These are phyloP conservation scores for Podarcis lilfordi DNA, from an alignment of 2,797 vertebrate genomes.

Conservation along the genomic window DNA sequence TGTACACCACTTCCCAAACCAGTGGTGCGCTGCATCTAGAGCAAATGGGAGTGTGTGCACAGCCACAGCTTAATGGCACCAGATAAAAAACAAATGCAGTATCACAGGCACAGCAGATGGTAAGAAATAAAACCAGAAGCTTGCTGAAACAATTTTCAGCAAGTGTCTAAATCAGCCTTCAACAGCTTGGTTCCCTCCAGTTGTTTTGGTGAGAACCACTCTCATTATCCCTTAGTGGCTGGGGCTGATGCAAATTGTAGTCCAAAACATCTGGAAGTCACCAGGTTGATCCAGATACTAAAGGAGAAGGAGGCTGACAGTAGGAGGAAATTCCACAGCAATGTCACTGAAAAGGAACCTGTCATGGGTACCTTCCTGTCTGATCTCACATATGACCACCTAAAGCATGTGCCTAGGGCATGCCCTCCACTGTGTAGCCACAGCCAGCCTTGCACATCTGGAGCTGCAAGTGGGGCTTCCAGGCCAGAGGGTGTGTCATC, in stretches of 20 bases:
- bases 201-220: too few species aligned
- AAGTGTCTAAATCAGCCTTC: neutral
- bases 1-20: too few species aligned
- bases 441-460: neutral
- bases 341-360: neutral
- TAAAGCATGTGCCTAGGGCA: neutral
- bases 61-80: neutral
- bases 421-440: neutral
- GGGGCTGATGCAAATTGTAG: too few species aligned
- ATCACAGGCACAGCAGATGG: neutral
- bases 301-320: neutral
- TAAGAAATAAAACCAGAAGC: neutral
- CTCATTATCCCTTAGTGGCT: too few species aligned
- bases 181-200: too few species aligned
- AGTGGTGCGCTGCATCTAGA: too few species aligned
- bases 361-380: too few species aligned
- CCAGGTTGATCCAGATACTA: too few species aligned
- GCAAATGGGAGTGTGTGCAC: too few species aligned
- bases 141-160: neutral
- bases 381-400: neutral
- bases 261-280: too few species aligned
- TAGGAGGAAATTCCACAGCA: neutral
- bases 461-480: neutral
- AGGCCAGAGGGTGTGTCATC: neutral
- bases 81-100: neutral